Conservation (phyloP, 2,113 vertebrate species). For the Myotis lucifugus region DNA sequence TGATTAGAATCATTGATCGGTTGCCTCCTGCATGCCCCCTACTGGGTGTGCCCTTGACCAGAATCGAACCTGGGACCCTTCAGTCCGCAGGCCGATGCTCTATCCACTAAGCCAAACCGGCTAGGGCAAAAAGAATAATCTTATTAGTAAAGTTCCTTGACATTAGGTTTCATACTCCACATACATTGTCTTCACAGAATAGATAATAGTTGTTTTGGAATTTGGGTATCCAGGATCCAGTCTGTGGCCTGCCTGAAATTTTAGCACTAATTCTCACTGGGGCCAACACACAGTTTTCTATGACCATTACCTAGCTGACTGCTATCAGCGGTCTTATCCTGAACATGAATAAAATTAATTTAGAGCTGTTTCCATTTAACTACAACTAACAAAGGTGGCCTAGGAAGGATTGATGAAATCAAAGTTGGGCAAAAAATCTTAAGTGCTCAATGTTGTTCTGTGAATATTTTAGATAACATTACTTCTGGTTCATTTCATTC, state of each 20-base stretch:
- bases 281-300: not conserved
- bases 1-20: no score
- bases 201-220: not conserved
- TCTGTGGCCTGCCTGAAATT: not conserved
- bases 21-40: no score
- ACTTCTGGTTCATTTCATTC: not conserved
- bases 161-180: not conserved
- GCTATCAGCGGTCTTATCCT: not conserved
- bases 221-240: not conserved
- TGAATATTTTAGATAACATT: not conserved
- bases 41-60: no score
- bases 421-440: not conserved
- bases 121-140: not conserved
- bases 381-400: not conserved
- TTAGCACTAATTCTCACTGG: not conserved
- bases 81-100: no score
- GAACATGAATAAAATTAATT: not conserved
- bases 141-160: not conserved
- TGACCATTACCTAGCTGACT: not conserved
- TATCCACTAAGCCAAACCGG: no score
- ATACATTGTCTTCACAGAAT: not conserved
- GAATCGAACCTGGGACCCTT: no score
- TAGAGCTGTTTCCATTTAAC: not conserved
- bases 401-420: not conserved
- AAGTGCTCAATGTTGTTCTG: not conserved